Evolutionary conservation across 2,888 invertebrate genomes (phyloP).

Genomic region (Cetonia aurata): DNA sequence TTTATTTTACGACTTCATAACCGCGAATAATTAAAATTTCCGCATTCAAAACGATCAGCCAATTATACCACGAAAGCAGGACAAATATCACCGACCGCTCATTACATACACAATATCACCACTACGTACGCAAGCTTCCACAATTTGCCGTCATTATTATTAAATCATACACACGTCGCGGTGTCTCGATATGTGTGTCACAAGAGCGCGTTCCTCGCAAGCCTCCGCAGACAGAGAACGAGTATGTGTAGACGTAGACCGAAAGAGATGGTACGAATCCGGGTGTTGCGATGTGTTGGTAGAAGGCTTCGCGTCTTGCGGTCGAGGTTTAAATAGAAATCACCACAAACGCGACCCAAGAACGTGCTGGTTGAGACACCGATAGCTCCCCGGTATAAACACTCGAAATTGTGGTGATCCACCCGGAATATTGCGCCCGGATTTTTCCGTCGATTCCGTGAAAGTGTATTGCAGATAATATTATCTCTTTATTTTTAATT

Average conservation of each 20-base stretch:
- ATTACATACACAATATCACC: too few species aligned
- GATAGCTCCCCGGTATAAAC: constrained; percentile 1
- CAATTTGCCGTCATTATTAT: constrained; percentile 3
- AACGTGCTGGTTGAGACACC: constrained; percentile 48
- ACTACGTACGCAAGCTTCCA: background rate
- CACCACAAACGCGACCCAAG: constrained; percentile 52
- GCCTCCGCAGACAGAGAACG: too few species aligned
- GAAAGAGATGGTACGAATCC: background rate
- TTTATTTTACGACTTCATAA: too few species aligned
- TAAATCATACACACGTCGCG: background rate
- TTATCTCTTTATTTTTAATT: too few species aligned
- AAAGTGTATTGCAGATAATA: too few species aligned
- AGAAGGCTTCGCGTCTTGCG: constrained; percentile 50
- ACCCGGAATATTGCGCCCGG: background rate
- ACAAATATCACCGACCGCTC: too few species aligned
- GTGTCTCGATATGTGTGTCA: too few species aligned
- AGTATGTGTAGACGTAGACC: background rate
- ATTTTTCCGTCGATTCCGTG: too few species aligned
- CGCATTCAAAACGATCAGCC: too few species aligned
- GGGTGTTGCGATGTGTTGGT: constrained; percentile 27
- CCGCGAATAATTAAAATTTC: too few species aligned
- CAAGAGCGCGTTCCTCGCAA: too few species aligned
- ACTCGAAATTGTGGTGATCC: background rate
- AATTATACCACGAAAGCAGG: too few species aligned
- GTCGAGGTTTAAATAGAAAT: constrained; percentile 53